phyloP scores from a whole-genome alignment of 1,140 invertebrate species.

The Ditylenchus dipsaci region DNA sequence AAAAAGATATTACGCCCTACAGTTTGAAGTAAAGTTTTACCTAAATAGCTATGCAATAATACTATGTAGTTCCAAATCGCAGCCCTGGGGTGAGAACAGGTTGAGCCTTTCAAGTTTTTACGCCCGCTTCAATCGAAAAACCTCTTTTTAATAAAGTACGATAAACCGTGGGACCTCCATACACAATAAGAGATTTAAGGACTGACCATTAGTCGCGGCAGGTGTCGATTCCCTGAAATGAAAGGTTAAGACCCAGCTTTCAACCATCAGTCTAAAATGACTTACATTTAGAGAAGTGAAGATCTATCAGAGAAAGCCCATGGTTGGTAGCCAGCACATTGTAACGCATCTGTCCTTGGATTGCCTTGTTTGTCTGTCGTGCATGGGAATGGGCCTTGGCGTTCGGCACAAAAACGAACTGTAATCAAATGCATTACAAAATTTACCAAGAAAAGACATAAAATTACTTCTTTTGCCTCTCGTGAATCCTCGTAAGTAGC shows the following conservation, averaged over 20 bases:
- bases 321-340: conserved; percentile 1
- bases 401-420: background rate
- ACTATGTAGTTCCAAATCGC: too few relatives aligned
- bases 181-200: too few relatives aligned
- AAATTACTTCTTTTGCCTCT: conserved; percentile 13
- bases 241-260: background rate
- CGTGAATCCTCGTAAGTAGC: conserved; percentile 6
- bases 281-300: conserved; percentile 28
- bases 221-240: conserved; percentile 20
- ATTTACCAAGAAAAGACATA: background rate
- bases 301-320: conserved; percentile 15
- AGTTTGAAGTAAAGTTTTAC: too few relatives aligned
- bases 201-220: conserved; percentile 1
- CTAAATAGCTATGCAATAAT: too few relatives aligned
- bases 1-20: too few relatives aligned
- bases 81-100: too few relatives aligned
- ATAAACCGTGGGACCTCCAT: too few relatives aligned
- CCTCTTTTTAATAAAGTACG: too few relatives aligned
- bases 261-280: background rate
- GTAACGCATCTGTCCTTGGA: conserved; percentile 5
- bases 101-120: too few relatives aligned
- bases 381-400: background rate
- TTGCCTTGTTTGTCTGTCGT: background rate
- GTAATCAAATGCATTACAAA: background rate
- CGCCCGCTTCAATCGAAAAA: too few relatives aligned